Conservation (phyloP, 1,140 invertebrate genomes). For the Penaeus vannamei region DNA sequence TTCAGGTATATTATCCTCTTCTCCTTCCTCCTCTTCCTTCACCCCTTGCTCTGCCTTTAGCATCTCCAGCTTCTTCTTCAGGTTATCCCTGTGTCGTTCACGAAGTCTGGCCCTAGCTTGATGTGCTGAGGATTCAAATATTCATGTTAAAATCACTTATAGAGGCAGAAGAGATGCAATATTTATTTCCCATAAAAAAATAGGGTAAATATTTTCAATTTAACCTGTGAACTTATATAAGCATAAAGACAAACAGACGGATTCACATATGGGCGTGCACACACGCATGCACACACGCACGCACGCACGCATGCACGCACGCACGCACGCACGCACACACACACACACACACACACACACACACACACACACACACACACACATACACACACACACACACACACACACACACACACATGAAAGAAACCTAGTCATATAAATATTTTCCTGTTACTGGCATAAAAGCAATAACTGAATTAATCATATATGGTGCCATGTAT, state of each 20-base stretch:
- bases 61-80: constrained; percentile 90
- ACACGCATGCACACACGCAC: neutral
- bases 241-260: too few relatives aligned
- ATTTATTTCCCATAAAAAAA: too few relatives aligned
- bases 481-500: too few relatives aligned
- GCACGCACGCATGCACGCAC: neutral
- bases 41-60: constrained; percentile 91
- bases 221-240: too few relatives aligned
- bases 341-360: neutral
- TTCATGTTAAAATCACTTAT: neutral
- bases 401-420: too few relatives aligned
- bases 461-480: too few relatives aligned
- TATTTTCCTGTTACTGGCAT: too few relatives aligned
- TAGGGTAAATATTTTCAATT: too few relatives aligned
- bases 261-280: neutral
- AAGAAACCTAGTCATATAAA: too few relatives aligned
- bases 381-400: too few relatives aligned
- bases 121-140: constrained; percentile 78
- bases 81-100: constrained; percentile 92
- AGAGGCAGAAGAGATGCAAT: too few relatives aligned
- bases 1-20: constrained; percentile 12
- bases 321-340: neutral
- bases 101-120: constrained; percentile 93
- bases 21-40: constrained; percentile 45
- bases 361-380: neutral